Percentiles rank a stretch among this genome's conserved stretches.
Conservation (phyloP, 1,140 invertebrate genomes). For the Aethina tumida region DNA sequence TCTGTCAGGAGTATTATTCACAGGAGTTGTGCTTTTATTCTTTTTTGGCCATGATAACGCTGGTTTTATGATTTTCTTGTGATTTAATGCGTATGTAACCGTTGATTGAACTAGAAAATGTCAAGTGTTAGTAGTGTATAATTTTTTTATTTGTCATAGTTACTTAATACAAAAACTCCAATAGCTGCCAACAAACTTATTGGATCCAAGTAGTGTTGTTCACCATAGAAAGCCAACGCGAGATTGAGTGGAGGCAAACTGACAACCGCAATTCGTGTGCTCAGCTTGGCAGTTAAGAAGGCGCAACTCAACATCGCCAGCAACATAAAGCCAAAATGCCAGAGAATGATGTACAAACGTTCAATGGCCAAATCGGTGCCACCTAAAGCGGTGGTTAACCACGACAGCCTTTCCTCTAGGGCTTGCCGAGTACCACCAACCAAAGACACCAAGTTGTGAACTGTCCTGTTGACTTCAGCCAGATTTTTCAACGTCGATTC, state of each 20-base stretch:
- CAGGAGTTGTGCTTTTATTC: neutral
- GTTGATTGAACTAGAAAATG: conserved; percentile 16
- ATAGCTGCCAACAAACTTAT: conserved; percentile 14
- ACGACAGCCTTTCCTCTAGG: conserved; percentile 44
- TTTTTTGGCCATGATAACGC: conserved; percentile 11
- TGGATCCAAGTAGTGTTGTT: conserved; percentile 18
- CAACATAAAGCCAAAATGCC: conserved; percentile 29
- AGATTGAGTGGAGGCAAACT: conserved; percentile 29
- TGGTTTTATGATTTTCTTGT: conserved; percentile 5
- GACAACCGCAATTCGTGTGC: conserved; percentile 23
- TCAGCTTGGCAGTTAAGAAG: conserved; percentile 27
- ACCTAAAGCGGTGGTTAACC: conserved; percentile 46
- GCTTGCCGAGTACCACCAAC: conserved; percentile 41
- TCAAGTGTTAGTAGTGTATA: neutral
- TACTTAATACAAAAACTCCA: conserved; percentile 23
- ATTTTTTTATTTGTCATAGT: conserved; percentile 7
- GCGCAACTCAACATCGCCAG: conserved; percentile 30
- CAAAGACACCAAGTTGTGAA: conserved; percentile 43
- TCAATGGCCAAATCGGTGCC: conserved; percentile 34
- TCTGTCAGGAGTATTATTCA: neutral
- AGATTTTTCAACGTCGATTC: conserved; percentile 47
- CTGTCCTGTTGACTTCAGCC: conserved; percentile 48
- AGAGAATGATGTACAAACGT: conserved; percentile 26
- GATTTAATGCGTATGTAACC: conserved; percentile 5
- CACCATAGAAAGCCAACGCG: conserved; percentile 21